Base-by-base conservation (phyloP, 2,113 vertebrate genomes). In the Ciconia boyciana region DNA sequence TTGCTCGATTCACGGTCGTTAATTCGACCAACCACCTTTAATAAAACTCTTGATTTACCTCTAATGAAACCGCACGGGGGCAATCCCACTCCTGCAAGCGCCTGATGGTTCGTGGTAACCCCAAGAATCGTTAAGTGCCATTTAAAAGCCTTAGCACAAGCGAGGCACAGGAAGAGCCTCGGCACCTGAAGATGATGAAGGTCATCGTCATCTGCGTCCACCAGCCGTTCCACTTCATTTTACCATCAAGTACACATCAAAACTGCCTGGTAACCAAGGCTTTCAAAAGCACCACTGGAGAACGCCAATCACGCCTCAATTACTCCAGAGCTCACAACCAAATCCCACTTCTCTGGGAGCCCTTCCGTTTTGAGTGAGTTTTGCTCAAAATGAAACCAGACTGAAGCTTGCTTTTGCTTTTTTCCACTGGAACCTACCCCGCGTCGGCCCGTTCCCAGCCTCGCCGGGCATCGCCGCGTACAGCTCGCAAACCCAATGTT, bases 21-120 rank as follows among this genome's bases (percentile, higher is more conserved):
- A 21, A 61, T 5, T n/a, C 10, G 10, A 10, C 6, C 25, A 17
- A 72, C 7, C 3, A 2, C 7, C 65, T 26, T 10, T 4, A 60
- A 34, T 24, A 26, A 31, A 48, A 29, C 36, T 7, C 22, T 20
- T 0, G 5, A 21, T 46, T 21, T 43, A 9, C 32, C 26, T 32
- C 39, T 16, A 51, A 18, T 2, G 22, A 44, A 69, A 32, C 5
- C 5, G 2, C 32, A 1, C 10, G 3, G 39, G 13, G 22, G n/a
- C 29, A 25, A 13, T 3, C 31, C 39, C 6, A 0, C 15, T 4
- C 65, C 52, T 11, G 26, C 4, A 5, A 15, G 43, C 25, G 7
- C 61, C 32, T 2, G 0, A 16, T 0, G 2, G 12, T 34, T 31
- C 17, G 0, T 0, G 4, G 17, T 5, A 22, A 21, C 31, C 34